phyloP scores from a whole-genome alignment of 30 jellyfish, hydroid and myxozoan genomes.

The Cassiopea xamachana region DNA sequence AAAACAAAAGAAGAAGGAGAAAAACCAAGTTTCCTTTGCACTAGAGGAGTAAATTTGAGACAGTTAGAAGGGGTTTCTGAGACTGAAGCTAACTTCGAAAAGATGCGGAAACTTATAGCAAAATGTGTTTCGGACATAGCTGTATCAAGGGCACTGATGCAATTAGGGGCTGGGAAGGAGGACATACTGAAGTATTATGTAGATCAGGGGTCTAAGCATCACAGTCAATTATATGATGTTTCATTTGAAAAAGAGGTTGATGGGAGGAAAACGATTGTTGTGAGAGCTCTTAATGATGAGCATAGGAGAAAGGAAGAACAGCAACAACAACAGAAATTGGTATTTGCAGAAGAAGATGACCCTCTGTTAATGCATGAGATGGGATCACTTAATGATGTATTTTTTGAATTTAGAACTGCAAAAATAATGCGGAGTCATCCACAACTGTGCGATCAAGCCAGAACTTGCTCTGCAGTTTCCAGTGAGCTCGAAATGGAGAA shows the following conservation, averaged over 20 bases:
- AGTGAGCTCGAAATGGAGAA: background rate
- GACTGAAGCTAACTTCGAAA: background rate
- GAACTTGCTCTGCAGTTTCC: background rate
- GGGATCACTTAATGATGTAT: background rate
- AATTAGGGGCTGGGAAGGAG: constrained; percentile 6
- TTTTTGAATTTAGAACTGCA: background rate
- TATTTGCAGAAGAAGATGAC: background rate
- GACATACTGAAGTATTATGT: background rate
- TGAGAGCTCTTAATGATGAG: background rate
- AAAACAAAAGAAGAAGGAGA: background rate
- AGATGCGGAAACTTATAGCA: background rate
- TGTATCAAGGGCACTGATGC: constrained; percentile 22
- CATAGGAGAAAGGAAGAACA: background rate
- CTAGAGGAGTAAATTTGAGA: background rate
- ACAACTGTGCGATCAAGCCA: background rate
- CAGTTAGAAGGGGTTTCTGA: background rate
- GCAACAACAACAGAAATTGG: background rate
- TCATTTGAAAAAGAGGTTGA: constrained; percentile 5
- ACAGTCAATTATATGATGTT: background rate
- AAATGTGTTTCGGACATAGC: background rate
- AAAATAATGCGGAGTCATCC: background rate
- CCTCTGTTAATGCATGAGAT: constrained; percentile 9
- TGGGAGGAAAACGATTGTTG: background rate
- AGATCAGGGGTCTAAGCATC: background rate
- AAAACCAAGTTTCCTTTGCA: background rate